Conservation (phyloP, 2,113 vertebrate species). For the Misgurnus mizolepis region DNA sequence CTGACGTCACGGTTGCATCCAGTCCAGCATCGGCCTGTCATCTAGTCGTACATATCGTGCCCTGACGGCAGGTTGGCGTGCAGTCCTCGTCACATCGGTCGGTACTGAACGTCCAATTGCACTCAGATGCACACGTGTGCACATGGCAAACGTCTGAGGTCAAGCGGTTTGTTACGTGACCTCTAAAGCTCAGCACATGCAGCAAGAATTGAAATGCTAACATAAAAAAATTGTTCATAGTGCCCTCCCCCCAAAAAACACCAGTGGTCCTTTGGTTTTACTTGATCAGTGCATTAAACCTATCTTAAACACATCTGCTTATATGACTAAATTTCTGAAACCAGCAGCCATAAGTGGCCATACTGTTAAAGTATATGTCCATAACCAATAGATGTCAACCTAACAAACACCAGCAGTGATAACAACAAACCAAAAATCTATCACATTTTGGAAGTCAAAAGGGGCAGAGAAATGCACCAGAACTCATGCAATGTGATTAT, state of each 20-base stretch:
- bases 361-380: not conserved
- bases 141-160: not conserved
- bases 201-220: not conserved
- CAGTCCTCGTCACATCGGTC: not conserved
- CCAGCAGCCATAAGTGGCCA: too few species aligned
- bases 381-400: not conserved
- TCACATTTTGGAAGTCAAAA: too few species aligned
- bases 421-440: too few species aligned
- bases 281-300: too few species aligned
- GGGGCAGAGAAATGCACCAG: too few species aligned
- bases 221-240: not conserved
- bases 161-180: not conserved
- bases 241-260: too few species aligned
- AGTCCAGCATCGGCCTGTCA: slow-evolving; percentile 6
- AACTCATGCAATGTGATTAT: too few species aligned
- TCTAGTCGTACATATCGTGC: not conserved
- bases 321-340: not conserved
- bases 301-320: too few species aligned
- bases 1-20: slow-evolving; percentile 5
- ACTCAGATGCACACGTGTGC: not conserved
- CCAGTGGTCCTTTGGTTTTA: too few species aligned
- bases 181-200: not conserved
- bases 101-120: not conserved
- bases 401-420: too few species aligned
- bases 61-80: not conserved